phyloP scores from a whole-genome alignment of 2,113 vertebrate species.

The Atlantisia rogersi region DNA sequence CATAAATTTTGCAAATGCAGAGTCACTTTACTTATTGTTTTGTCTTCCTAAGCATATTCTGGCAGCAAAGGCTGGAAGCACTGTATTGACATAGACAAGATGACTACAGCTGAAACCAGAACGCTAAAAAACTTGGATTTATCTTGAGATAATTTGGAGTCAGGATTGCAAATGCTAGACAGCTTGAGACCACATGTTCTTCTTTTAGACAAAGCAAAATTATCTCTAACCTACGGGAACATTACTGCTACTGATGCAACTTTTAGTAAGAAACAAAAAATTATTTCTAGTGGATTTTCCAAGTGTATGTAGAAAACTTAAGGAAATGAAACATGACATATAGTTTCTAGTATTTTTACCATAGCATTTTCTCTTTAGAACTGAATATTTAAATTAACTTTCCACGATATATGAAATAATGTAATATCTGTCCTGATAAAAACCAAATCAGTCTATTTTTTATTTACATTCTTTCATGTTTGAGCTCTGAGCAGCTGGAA shows the following conservation, averaged over 20 bases:
- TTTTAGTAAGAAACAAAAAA: neutral
- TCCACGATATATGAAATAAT: neutral
- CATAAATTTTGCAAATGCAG: neutral
- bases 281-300: neutral
- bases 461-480: neutral
- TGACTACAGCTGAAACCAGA: neutral
- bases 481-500: neutral
- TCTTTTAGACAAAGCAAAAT: neutral
- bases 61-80: neutral
- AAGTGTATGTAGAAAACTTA: neutral
- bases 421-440: neutral
- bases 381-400: neutral
- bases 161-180: neutral
- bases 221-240: neutral
- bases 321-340: neutral
- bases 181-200: neutral
- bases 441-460: neutral
- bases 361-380: neutral
- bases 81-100: neutral
- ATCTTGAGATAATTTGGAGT: neutral
- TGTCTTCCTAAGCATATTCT: slow-evolving; percentile 10
- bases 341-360: neutral
- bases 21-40: neutral
- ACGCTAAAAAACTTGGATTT: neutral
- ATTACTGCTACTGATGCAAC: neutral